Evolutionary conservation across 2,113 vertebrate genomes (phyloP), one percentile per base, ranked within the genome.

Genomic region (Catharus bicknelli): DNA sequence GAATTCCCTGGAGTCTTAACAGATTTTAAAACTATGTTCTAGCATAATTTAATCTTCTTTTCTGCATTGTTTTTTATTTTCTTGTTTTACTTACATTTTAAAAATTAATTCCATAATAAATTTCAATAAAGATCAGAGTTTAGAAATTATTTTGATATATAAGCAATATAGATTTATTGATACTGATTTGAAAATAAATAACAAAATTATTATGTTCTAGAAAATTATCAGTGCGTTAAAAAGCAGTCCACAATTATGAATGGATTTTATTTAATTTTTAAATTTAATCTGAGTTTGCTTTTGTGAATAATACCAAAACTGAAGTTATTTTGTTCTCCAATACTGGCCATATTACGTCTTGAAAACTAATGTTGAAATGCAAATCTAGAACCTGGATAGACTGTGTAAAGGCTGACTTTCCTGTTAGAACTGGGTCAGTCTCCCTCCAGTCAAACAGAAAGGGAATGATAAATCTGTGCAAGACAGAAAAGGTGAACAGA

Each of bases 181-280:
- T 54, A 10, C 2, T 26, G 3, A 3, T 83, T 64, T 58, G 10
- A 73, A 80, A 9, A 32, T 54, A 43, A 70, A 54, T 57, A 4
- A 9, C 3, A 38, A 13, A 82, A 47, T 42, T 57, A 69, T 8
- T 12, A 12, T 51, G 13, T 5, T 53, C 29, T 16, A 80, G 72
- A 38, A 83, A 87, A 75, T 32, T 7, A 9, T 34, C 12, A 29
- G 16, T 32, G 22, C 5, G 70, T 3, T 47, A 62, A 90, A 90
- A 48, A 38, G 0, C 2, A 21, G 2, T 21, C 15, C 9, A 42
- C 4, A 68, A 20, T n/a, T 48, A 20, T 10, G 10, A 68, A 47
- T 36, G 7, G 9, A 51, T 80, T 75, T 70, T 30, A 34, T 70
- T 67, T 57, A 0, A 22, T 63, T 88, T 88, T 74, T 29, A 53